Evolutionary conservation across 2,113 vertebrate genomes (phyloP).

Genomic region (Glareola pratincola): DNA sequence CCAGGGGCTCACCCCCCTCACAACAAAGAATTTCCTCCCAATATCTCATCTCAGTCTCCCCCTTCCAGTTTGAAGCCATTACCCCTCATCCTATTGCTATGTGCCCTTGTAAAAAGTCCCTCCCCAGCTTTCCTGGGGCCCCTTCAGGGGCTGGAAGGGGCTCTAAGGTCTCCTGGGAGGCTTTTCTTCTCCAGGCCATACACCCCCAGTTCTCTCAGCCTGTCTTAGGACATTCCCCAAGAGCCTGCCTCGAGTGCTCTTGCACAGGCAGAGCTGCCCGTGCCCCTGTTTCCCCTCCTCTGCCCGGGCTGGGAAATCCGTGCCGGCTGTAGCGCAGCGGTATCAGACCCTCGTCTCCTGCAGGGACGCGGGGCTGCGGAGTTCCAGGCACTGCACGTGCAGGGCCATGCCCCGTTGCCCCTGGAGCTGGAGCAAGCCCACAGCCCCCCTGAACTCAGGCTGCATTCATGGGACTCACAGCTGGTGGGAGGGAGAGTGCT

Average conservation of each 20-base stretch:
- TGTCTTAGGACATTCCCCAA: not conserved
- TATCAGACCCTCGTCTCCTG: not conserved
- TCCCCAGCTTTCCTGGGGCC: not conserved
- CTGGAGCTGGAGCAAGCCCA: not conserved
- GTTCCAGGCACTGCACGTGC: not conserved
- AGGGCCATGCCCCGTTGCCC: not conserved
- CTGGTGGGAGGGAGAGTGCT: not conserved
- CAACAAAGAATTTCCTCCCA: not conserved
- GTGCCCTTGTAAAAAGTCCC: too few relatives aligned
- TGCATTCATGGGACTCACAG: not conserved
- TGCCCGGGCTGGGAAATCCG: not conserved
- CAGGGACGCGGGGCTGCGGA: not conserved
- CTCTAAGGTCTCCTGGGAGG: not conserved
- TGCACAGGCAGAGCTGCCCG: not conserved
- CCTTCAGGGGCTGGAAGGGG: not conserved
- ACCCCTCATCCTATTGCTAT: not conserved
- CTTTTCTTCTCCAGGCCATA: not conserved
- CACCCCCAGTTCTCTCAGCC: not conserved
- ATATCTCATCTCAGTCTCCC: not conserved
- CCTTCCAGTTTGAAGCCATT: not conserved
- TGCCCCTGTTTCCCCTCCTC: not conserved
- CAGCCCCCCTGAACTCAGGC: not conserved
- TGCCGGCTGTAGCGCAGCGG: fast-evolving
- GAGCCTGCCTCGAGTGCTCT: not conserved
- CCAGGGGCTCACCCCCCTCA: not conserved